Evolutionary conservation across 2,797 vertebrate genomes (phyloP).

Genomic region (Hypotaenidia philippensis): DNA sequence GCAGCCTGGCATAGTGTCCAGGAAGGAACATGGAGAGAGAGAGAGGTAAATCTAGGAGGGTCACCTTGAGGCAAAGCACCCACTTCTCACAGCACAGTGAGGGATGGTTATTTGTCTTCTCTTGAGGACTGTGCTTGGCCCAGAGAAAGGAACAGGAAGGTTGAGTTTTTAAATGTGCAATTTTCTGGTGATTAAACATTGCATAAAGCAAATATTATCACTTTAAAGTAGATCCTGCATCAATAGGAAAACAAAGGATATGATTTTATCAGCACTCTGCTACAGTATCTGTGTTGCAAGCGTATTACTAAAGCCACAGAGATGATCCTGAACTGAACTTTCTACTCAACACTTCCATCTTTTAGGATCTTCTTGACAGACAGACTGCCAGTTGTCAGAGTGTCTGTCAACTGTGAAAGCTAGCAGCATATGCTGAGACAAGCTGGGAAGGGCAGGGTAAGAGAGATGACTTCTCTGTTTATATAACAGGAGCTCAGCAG

Average conservation of each 20-base stretch:
- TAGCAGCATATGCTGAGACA: constrained; percentile 66
- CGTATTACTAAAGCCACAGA: constrained; percentile 1
- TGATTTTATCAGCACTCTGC: not conserved
- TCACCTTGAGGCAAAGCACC: constrained; percentile 53
- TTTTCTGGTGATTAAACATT: not conserved
- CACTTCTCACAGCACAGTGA: not conserved
- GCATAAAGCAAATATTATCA: not conserved
- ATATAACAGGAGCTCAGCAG: constrained; percentile 57
- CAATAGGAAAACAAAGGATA: not conserved
- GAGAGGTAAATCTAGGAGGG: constrained; percentile 1
- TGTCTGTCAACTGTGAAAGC: constrained; percentile 70
- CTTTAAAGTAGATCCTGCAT: not conserved
- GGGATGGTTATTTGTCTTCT: not conserved
- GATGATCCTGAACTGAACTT: constrained; percentile 59
- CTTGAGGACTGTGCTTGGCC: not conserved
- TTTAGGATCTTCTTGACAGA: constrained; percentile 61
- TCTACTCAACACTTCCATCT: constrained; percentile 29
- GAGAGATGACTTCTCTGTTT: constrained; percentile 65
- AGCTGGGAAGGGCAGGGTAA: constrained; percentile 69
- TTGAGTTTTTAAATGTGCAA: not conserved
- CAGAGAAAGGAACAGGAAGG: not conserved
- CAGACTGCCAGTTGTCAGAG: constrained; percentile 65
- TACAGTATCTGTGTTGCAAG: not conserved
- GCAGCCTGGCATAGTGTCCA: constrained; percentile 17
- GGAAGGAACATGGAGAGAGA: not conserved